phyloP scores from a whole-genome alignment of 2,797 vertebrate species.

The Pampus argenteus region DNA sequence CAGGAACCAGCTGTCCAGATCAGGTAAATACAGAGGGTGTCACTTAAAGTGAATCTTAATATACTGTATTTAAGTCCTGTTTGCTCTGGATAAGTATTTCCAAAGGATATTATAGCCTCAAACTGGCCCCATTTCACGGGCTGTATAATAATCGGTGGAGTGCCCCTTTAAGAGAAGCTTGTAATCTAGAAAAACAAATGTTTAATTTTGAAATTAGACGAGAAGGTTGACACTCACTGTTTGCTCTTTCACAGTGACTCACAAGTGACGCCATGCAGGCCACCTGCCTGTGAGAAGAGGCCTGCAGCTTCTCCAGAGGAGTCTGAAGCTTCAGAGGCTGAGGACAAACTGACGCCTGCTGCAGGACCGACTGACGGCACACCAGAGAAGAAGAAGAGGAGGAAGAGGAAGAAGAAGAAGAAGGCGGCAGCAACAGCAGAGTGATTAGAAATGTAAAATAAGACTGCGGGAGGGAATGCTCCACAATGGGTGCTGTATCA shows the following conservation, averaged over 20 bases:
- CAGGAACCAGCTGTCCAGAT: conserved; percentile 23
- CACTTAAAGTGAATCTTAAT: neutral
- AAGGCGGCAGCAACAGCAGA: conserved; percentile 35
- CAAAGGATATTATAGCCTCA: neutral
- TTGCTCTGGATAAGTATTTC: neutral
- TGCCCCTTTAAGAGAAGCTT: too few species aligned
- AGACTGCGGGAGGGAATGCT: conserved; percentile 4
- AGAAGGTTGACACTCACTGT: neutral
- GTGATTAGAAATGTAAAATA: conserved; percentile 21
- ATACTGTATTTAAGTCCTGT: neutral
- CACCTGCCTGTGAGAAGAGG: conserved; percentile 16
- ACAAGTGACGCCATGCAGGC: neutral
- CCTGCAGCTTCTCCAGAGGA: conserved; percentile 45
- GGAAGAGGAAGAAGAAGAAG: conserved; percentile 60
- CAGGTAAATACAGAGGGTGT: conserved; percentile 50
- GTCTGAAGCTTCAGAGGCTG: conserved; percentile 39
- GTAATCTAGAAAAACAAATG: neutral
- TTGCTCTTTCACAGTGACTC: conserved; percentile 31
- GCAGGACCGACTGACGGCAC: conserved; percentile 16
- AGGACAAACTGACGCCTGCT: conserved; percentile 29
- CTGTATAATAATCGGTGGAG: too few species aligned
- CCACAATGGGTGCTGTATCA: neutral
- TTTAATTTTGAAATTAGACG: neutral
- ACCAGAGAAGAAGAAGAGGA: conserved; percentile 64
- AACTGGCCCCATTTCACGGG: too few species aligned